Evolutionary conservation across 2,797 vertebrate genomes (phyloP), one percentile per base, ranked within the genome.

Genomic region (Poeciliopsis gracilis): DNA sequence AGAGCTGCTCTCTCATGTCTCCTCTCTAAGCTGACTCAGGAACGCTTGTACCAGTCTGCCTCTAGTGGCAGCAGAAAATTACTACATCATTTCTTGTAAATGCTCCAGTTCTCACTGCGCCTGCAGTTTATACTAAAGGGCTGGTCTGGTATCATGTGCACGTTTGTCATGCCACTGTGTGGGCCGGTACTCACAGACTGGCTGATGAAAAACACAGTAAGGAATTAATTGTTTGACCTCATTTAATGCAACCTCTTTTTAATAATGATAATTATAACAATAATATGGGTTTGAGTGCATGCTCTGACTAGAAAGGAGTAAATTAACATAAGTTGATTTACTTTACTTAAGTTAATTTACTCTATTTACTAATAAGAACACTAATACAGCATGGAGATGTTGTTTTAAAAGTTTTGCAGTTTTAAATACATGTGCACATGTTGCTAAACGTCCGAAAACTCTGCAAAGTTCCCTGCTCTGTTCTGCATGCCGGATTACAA

Each of bases 71-170:
- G 0, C 0, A 7, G 0, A 36, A 73, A 85, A 83, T 84, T 79
- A 77, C 73, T 89, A 72, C 91, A 91, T 0, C 92, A 77, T 93
- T 94, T 95, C 86, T 84, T 45, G 89, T 89, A 94, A 94, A 93
- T 73, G 84, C 59, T 2, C 0, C 0, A 53, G 25, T 94, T 93
- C 89, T 83, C 73, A 0, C 38, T 8, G 28, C 5, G 3, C 1
- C 10, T 6, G 59, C 73, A 67, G 80, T 86, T 93, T 93, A 85
- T 74, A 28, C 67, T 80, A 67, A 94, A 85, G 71, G 85, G 88
- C 61, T 78, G 72, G 63, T 83, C 77, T 63, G 74, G 49, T 81
- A 76, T 63, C 73, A 0, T 57, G 38, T 38, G 53, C 77, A 72
- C 80, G 72, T 47, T 77, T 72, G 16, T 76, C 77, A 66, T 72